Base-by-base conservation (phyloP, 2,113 vertebrate genomes). In the Herpetotheres cachinnans region DNA sequence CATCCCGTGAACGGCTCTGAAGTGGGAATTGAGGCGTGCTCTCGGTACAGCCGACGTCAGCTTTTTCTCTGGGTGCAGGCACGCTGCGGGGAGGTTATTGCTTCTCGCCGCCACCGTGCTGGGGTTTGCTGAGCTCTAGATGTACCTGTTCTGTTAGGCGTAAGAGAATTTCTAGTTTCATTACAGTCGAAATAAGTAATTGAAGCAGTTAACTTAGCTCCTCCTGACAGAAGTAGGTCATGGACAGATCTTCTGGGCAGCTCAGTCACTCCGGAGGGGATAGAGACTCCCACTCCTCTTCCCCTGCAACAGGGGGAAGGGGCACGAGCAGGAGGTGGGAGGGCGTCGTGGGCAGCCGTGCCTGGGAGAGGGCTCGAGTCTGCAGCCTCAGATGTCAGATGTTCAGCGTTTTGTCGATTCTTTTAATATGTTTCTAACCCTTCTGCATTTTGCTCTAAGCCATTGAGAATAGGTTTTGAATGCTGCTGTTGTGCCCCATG, bases 121-220 rank as follows among this genome's bases (percentile, higher is more conserved):
- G n/a, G 34, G 22, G 18, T 30, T 56, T 62, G 36, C 63, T 92
- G 76, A 88, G 59, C 50, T 56, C 18, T 77, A 20, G 62, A 40
- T 26, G 25, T 40, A 62, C 19, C 34, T 0, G 0, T 65, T 61
- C 1, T 0, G 21, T 40, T 89, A n/a, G 38, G 9, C 2, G 2
- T 74, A 71, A 86, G 67, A 95, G 89, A 89, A 16, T 22, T 84
- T 96, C 72, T 55, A 50, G 32, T 44, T 72, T 86, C 14, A 2
- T 91, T 84, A 59, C 42, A 44, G 38, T 89, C 76, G 95, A 65
- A 92, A 89, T 29, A 78, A 81, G 22, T 42, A 83, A 81, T 78
- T 78, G 30, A 32, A 85, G 62, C 70, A 59, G 50, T 52, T 52
- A 83, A n/a, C 24, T 7, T 32, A 55, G 55, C 17, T 94, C 8